These are phyloP conservation scores for Nannoperca obscura DNA, from an alignment of 2,797 vertebrate genomes.

Conservation along the genomic window DNA sequence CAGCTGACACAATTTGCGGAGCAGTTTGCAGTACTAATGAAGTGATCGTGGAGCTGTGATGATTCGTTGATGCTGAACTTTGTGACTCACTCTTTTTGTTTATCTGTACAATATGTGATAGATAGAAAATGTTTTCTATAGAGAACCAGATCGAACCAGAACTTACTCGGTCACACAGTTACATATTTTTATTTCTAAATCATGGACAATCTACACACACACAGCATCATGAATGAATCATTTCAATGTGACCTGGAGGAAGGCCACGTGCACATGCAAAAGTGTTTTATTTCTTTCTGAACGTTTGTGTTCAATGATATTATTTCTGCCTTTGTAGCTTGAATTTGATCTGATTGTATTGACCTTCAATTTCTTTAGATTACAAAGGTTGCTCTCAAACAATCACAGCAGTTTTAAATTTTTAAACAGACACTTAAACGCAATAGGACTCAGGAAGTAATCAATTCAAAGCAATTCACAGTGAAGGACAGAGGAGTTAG, in stretches of 20 bases:
- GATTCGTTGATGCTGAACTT: slow-evolving; percentile 1
- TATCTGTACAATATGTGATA: slow-evolving; percentile 4
- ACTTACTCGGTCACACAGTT: not conserved
- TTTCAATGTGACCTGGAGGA: not conserved
- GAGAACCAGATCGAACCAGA: not conserved
- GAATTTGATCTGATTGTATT: not conserved
- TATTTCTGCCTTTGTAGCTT: not conserved
- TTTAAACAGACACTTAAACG: not conserved
- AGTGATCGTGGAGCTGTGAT: not conserved
- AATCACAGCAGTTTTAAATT: not conserved
- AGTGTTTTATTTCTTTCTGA: not conserved
- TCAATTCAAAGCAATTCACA: slow-evolving; percentile 7
- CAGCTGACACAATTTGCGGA: slow-evolving; percentile 12
- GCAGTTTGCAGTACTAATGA: not conserved
- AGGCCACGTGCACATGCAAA: not conserved
- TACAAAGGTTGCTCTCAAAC: not conserved
- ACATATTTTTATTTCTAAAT: not conserved
- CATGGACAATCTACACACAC: not conserved
- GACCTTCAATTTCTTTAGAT: not conserved
- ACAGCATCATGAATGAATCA: not conserved
- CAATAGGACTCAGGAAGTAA: not conserved
- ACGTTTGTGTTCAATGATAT: not conserved
- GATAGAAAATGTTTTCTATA: slow-evolving; percentile 6
- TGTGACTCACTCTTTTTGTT: slow-evolving; percentile 3
- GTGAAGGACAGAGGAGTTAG: not conserved